These are phyloP conservation scores for Drosophila parvula DNA, from an alignment of 1,140 invertebrate genomes.

Conservation along the genomic window DNA sequence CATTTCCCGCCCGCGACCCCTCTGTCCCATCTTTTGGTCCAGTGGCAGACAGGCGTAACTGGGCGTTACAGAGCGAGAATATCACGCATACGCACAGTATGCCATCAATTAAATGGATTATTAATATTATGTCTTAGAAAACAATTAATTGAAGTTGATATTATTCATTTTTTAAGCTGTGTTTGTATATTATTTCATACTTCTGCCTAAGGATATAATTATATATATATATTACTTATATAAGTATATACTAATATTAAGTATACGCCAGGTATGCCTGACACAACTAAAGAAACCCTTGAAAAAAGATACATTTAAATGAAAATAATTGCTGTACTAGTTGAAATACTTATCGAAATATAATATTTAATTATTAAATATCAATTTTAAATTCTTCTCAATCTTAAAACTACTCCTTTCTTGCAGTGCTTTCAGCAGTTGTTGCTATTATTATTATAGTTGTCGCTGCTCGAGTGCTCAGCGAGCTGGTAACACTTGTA, in stretches of 20 bases:
- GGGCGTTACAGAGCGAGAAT: conserved; percentile 1
- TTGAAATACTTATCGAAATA: background rate
- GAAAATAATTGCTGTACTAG: background rate
- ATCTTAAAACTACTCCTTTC: background rate
- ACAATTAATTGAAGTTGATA: background rate
- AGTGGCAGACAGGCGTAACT: conserved; percentile 26
- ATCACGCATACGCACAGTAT: background rate
- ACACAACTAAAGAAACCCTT: background rate
- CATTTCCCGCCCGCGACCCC: conserved; percentile 50
- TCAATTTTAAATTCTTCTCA: background rate
- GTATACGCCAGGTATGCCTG: background rate
- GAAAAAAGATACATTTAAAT: background rate
- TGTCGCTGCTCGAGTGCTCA: conserved; percentile 60
- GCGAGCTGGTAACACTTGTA: conserved; percentile 62
- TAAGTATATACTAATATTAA: background rate
- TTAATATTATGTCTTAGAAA: background rate
- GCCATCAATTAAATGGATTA: background rate
- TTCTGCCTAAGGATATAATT: no score
- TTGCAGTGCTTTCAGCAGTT: conserved; percentile 7
- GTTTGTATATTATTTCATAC: background rate
- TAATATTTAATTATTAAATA: background rate
- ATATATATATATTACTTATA: no score
- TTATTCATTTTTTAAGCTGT: background rate
- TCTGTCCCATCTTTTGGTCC: background rate
- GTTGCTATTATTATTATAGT: conserved; percentile 22